Percentiles rank a stretch among this genome's conserved stretches.
These are phyloP conservation scores for Papilio polyxenes DNA, from an alignment of 1,140 invertebrate genomes.

Conservation along the genomic window DNA sequence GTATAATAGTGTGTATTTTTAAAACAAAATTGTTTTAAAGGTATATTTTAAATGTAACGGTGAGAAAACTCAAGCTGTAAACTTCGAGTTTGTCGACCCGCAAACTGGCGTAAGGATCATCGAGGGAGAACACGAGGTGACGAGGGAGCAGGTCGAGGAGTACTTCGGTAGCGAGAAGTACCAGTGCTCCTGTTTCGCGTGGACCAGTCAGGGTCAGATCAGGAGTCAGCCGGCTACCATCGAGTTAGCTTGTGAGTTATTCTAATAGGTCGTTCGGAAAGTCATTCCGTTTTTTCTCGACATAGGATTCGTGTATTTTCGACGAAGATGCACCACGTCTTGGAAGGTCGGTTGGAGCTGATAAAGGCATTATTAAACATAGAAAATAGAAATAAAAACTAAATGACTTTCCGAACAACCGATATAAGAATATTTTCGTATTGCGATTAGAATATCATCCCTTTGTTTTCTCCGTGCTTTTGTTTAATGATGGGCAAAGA, in stretches of 20 bases:
- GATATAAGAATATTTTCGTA: not conserved
- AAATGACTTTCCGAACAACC: too few species aligned
- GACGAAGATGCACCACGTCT: too few species aligned
- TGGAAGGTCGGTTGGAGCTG: too few species aligned
- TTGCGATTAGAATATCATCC: too few species aligned
- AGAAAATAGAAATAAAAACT: too few species aligned
- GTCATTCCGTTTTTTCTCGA: too few species aligned
- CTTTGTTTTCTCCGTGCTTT: too few species aligned
- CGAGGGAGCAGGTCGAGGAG: slow-evolving; percentile 93
- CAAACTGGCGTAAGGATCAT: slow-evolving; percentile 91
- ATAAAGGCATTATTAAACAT: too few species aligned
- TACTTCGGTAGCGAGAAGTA: slow-evolving; percentile 93
- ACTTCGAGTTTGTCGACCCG: slow-evolving; percentile 86
- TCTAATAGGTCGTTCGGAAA: not conserved
- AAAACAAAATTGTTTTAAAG: slow-evolving; percentile 70
- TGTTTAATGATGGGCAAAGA: too few species aligned
- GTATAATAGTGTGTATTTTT: not conserved
- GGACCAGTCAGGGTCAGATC: slow-evolving; percentile 87
- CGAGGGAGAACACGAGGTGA: slow-evolving; percentile 92
- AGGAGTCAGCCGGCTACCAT: slow-evolving; percentile 90
- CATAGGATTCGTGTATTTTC: too few species aligned
- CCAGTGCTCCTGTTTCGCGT: slow-evolving; percentile 94
- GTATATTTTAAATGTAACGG: slow-evolving; percentile 91
- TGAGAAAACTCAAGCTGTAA: slow-evolving; percentile 82
- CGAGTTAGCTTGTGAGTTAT: slow-evolving; percentile 93